Conservation (phyloP, 2,797 vertebrate species). For the Rallus crepitans region DNA sequence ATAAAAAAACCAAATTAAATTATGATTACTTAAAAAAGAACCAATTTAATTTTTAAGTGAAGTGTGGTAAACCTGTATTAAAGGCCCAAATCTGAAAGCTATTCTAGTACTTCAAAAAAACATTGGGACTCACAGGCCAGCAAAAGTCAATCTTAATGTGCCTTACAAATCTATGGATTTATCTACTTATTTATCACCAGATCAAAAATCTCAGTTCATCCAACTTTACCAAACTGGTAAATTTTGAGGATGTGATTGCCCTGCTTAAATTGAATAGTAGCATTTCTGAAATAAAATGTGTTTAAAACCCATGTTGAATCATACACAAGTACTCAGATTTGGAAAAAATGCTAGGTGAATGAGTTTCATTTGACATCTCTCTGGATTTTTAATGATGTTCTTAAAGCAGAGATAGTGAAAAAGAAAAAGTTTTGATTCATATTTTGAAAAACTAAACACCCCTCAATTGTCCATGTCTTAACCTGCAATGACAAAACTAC, state of each 20-base stretch:
- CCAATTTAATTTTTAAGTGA: neutral
- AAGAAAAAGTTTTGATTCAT: neutral
- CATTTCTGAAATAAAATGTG: neutral
- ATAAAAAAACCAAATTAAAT: neutral
- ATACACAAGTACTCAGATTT: neutral
- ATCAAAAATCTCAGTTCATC: neutral
- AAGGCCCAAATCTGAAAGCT: neutral
- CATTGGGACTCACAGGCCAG: neutral
- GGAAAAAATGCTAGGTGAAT: neutral
- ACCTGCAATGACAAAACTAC: neutral
- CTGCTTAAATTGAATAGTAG: neutral
- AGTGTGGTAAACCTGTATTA: neutral
- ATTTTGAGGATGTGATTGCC: neutral
- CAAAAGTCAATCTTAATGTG: neutral
- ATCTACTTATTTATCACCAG: neutral
- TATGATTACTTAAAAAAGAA: neutral
- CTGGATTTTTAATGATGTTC: neutral
- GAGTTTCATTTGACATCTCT: neutral
- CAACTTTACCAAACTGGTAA: neutral
- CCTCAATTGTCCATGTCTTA: neutral
- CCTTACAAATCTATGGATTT: neutral
- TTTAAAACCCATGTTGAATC: neutral
- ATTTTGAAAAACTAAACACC: neutral
- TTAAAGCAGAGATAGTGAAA: neutral
- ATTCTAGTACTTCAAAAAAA: neutral